Evolutionary conservation across 1,140 invertebrate species (phyloP).

Genomic region (Drosophila nannoptera): DNA sequence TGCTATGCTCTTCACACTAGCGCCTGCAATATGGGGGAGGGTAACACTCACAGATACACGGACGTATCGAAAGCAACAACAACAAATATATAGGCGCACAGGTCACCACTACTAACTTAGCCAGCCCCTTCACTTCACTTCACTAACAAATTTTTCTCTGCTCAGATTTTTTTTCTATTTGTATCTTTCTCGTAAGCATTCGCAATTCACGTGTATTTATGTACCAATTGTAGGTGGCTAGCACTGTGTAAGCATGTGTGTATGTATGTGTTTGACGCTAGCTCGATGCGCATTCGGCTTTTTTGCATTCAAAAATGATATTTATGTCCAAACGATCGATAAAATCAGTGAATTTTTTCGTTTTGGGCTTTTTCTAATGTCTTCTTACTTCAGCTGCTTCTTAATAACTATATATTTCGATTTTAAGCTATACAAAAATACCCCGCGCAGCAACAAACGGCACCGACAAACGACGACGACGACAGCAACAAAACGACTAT

Average conservation of each 20-base stretch:
- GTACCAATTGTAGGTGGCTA: slow-evolving; percentile 32
- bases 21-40: slow-evolving; percentile 72
- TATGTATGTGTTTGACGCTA: slow-evolving; percentile 28
- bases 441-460: slow-evolving; percentile 61
- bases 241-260: slow-evolving; percentile 16
- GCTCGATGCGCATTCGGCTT: slow-evolving; percentile 41
- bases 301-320: slow-evolving; percentile 33
- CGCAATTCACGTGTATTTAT: slow-evolving; percentile 63
- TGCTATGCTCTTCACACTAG: slow-evolving; percentile 71
- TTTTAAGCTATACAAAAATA: slow-evolving; percentile 61
- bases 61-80: slow-evolving; percentile 59
- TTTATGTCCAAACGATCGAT: slow-evolving; percentile 45
- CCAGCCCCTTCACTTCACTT: slow-evolving; percentile 57
- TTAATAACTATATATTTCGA: slow-evolving; percentile 53
- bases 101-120: slow-evolving; percentile 63
- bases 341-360: slow-evolving; percentile 49
- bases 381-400: slow-evolving; percentile 33
- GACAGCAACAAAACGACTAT: slow-evolving; percentile 68
- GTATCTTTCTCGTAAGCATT: slow-evolving; percentile 70
- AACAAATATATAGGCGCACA: slow-evolving; percentile 73
- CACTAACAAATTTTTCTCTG: slow-evolving; percentile 69
- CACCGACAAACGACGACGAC: slow-evolving; percentile 64
- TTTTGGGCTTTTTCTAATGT: slow-evolving; percentile 35
- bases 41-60: slow-evolving; percentile 51
- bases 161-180: slow-evolving; percentile 71